Percentiles rank a stretch among this genome's conserved stretches.
phyloP scores from a whole-genome alignment of 2,113 vertebrate genomes.

The Corvus hawaiiensis region DNA sequence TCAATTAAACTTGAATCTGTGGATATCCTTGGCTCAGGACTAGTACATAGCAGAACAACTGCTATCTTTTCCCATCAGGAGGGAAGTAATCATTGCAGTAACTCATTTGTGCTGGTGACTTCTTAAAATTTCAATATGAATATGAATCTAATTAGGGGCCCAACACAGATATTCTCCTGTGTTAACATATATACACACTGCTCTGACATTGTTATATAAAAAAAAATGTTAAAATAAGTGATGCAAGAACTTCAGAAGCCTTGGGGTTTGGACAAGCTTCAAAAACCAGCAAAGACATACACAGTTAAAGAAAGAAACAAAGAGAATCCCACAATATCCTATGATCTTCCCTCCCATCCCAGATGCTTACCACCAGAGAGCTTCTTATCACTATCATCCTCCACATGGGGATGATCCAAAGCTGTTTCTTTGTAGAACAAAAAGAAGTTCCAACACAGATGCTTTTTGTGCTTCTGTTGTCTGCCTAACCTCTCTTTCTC shows the following conservation, averaged over 20 bases:
- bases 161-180: not conserved
- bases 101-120: not conserved
- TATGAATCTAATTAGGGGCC: conserved; percentile 35
- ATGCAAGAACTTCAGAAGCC: conserved; percentile 30
- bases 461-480: not conserved
- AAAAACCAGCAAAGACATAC: not conserved
- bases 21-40: not conserved
- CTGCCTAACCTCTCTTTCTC: not conserved
- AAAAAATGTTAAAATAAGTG: conserved; percentile 4
- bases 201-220: not conserved
- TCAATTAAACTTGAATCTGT: not conserved
- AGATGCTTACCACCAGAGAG: conserved; percentile 34
- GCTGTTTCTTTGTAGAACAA: not conserved
- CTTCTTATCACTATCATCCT: conserved; percentile 21
- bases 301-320: conserved; percentile 35
- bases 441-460: not conserved
- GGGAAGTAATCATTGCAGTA: not conserved
- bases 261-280: conserved; percentile 52
- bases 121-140: conserved; percentile 1
- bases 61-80: conserved; percentile 1
- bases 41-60: not conserved
- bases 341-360: conserved; percentile 37
- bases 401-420: conserved; percentile 2
- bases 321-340: conserved; percentile 49
- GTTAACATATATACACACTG: conserved; percentile 9